phyloP scores from a whole-genome alignment of 2,113 vertebrate species.

The human (Homo sapiens) region DNA sequence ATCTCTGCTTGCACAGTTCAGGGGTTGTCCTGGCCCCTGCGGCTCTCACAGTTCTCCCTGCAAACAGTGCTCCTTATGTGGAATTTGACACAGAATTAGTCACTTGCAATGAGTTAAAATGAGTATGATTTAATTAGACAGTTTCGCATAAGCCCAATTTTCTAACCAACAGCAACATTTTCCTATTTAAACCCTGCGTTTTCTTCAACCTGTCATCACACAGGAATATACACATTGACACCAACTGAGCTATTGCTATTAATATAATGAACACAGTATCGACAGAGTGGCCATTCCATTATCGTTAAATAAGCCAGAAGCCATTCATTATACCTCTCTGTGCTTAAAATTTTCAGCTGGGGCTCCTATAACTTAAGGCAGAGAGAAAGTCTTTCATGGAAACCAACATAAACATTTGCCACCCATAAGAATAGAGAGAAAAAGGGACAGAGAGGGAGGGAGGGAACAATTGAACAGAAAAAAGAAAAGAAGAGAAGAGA shows the following conservation, averaged over 20 bases:
- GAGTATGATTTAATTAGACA: neutral
- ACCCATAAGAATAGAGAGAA: fast-evolving
- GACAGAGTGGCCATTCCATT: neutral
- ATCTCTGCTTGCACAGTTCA: neutral
- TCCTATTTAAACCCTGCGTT: fast-evolving
- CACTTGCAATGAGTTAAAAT: neutral
- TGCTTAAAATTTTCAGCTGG: neutral
- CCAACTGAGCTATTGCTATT: fast-evolving
- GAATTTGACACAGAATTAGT: neutral
- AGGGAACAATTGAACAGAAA: neutral
- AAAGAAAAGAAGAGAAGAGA: no score
- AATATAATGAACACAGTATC: fast-evolving
- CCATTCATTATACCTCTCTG: neutral
- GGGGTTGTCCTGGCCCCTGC: neutral
- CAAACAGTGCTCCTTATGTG: neutral
- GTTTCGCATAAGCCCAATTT: neutral
- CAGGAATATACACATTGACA: fast-evolving
- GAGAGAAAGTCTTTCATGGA: neutral
- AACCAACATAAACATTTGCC: neutral
- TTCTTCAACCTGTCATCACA: no score
- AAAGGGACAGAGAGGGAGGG: neutral
- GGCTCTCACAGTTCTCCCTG: fast-evolving
- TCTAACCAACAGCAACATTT: neutral
- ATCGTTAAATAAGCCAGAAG: neutral
- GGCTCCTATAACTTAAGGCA: neutral